phyloP scores from a whole-genome alignment of 1,140 invertebrate species.

The Brachionus angularis region DNA sequence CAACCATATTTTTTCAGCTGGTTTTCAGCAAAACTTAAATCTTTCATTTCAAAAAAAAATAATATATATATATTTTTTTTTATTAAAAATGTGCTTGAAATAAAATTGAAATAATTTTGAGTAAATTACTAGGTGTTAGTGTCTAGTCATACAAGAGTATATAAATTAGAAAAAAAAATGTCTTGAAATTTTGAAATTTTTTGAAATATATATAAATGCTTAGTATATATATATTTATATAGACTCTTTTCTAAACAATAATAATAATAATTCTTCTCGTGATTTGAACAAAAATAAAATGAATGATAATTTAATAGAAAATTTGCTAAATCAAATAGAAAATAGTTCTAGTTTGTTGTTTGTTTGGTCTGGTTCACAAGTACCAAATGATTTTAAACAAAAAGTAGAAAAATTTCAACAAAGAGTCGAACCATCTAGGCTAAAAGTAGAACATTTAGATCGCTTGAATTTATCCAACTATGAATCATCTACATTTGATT shows the following conservation, averaged over 20 bases:
- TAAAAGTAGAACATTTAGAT: background rate
- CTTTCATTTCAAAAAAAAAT: slow-evolving; percentile 6
- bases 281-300: too few relatives aligned
- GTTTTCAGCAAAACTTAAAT: slow-evolving; percentile 20
- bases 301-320: background rate
- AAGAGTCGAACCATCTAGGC: background rate
- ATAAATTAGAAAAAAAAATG: too few relatives aligned
- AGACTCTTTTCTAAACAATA: too few relatives aligned
- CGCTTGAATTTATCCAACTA: slow-evolving; percentile 2
- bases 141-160: too few relatives aligned
- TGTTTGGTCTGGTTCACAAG: background rate
- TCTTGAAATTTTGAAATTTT: too few relatives aligned
- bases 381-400: background rate
- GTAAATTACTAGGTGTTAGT: too few relatives aligned
- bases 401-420: background rate
- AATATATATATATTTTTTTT: background rate
- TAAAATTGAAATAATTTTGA: background rate
- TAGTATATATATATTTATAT: too few relatives aligned
- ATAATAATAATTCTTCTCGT: too few relatives aligned
- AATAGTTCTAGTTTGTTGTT: background rate
- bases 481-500: background rate
- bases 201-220: too few relatives aligned
- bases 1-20: slow-evolving; percentile 35
- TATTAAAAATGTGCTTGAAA: background rate
- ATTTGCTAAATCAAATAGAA: background rate